A percentile compares a stretch with the other conserved stretches of the same genome.
Conservation (phyloP, 1,140 invertebrate species). For the Trichomalopsis sarcophagae region DNA sequence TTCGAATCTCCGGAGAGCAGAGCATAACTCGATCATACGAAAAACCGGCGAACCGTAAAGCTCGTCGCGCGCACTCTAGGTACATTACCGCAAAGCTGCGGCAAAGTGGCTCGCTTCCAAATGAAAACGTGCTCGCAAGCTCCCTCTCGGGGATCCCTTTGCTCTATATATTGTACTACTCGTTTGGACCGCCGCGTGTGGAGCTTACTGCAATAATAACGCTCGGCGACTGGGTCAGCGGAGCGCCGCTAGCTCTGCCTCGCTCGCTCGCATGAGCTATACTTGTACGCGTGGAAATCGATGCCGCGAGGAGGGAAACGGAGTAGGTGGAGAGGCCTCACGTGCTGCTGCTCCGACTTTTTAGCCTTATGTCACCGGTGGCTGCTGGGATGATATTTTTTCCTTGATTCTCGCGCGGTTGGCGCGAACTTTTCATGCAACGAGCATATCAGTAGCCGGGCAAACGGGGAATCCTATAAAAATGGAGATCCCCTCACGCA, state of each 20-base stretch:
- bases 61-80: too few species aligned
- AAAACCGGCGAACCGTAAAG: too few species aligned
- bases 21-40: too few species aligned
- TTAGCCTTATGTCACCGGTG: neutral
- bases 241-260: neutral
- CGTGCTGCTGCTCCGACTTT: neutral
- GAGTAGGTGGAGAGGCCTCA: neutral
- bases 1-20: too few species aligned
- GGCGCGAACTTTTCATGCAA: too few species aligned
- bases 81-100: neutral
- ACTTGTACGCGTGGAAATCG: neutral
- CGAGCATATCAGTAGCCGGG: too few species aligned
- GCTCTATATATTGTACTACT: neutral
- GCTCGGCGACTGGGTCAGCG: neutral
- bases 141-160: too few species aligned
- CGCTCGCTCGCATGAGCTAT: neutral
- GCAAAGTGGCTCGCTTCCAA: neutral
- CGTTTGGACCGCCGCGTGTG: neutral
- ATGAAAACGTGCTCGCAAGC: neutral
- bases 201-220: neutral
- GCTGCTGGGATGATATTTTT: too few species aligned
- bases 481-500: too few species aligned
- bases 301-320: neutral
- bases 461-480: too few species aligned
- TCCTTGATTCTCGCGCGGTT: too few species aligned